Conservation (phyloP, 2,888 invertebrate genomes). For the Melipona beecheii region DNA sequence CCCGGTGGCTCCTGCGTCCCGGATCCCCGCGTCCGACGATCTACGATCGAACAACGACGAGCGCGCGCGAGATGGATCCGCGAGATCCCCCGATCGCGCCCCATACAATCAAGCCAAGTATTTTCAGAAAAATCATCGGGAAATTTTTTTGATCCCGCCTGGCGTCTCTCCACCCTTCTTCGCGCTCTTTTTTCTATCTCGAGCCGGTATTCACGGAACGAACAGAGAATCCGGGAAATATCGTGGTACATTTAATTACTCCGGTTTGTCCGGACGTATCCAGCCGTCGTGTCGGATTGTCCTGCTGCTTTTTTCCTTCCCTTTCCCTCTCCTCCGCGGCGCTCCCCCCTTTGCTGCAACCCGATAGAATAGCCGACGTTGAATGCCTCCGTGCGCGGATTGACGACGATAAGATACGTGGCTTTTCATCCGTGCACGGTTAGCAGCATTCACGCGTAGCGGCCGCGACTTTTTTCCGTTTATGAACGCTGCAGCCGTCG, state of each 20-base stretch:
- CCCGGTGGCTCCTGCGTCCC: neutral
- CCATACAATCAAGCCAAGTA: constrained; percentile 58
- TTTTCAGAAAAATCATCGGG: constrained; percentile 50
- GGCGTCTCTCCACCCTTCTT: neutral
- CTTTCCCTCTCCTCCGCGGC: constrained; percentile 14
- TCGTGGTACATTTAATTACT: constrained; percentile 64
- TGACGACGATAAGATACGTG: constrained; percentile 71
- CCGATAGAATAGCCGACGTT: constrained; percentile 48
- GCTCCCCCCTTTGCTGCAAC: constrained; percentile 19
- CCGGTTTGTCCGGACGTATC: constrained; percentile 58
- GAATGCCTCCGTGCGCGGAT: constrained; percentile 66
- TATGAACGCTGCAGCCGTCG: constrained; percentile 65
- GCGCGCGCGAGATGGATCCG: neutral
- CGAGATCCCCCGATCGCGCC: neutral
- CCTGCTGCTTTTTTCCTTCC: constrained; percentile 18
- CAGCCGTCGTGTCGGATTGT: constrained; percentile 39
- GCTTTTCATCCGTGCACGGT: constrained; percentile 65
- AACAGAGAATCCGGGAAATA: constrained; percentile 36
- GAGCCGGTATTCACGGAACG: constrained; percentile 9
- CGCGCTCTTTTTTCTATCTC: neutral
- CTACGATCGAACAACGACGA: neutral
- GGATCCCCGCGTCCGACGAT: neutral
- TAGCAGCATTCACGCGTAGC: constrained; percentile 63
- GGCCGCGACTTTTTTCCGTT: constrained; percentile 72
- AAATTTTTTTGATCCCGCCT: constrained; percentile 26